Evolutionary conservation across 2,113 vertebrate species (phyloP).

Genomic region (Glaucomys volans): DNA sequence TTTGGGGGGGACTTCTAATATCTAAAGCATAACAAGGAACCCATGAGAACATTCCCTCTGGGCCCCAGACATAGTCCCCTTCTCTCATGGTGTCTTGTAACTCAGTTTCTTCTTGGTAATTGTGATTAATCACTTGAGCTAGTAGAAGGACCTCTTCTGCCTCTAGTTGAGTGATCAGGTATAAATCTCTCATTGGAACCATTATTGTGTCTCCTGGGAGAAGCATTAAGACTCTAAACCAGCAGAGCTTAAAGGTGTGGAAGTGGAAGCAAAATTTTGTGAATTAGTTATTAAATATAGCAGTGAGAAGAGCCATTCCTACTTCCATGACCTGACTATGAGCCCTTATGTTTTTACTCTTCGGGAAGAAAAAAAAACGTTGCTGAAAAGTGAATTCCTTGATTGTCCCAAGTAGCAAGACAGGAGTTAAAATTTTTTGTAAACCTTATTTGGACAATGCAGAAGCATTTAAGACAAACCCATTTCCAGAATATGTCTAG

Average conservation of each 20-base stretch:
- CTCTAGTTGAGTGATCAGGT: not conserved
- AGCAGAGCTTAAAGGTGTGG: not conserved
- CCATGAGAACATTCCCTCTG: not conserved
- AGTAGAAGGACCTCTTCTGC: not conserved
- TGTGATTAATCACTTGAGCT: not conserved
- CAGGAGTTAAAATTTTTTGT: not conserved
- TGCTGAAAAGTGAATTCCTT: not conserved
- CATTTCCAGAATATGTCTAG: not conserved
- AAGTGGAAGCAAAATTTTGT: not conserved
- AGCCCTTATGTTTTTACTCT: not conserved
- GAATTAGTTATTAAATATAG: not conserved
- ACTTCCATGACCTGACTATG: not conserved
- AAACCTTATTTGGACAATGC: not conserved
- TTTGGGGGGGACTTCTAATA: too few species aligned
- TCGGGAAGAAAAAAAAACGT: not conserved
- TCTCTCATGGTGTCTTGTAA: not conserved
- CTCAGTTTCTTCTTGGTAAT: not conserved
- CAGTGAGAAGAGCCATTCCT: not conserved
- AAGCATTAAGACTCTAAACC: not conserved
- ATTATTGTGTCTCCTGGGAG: not conserved
- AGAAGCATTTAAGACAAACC: not conserved
- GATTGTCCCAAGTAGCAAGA: not conserved
- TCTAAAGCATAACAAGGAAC: not conserved
- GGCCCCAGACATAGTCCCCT: not conserved
- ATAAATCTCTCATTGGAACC: not conserved